Conservation (phyloP, 2,113 vertebrate species). For the Beaufortia kweichowensis region DNA sequence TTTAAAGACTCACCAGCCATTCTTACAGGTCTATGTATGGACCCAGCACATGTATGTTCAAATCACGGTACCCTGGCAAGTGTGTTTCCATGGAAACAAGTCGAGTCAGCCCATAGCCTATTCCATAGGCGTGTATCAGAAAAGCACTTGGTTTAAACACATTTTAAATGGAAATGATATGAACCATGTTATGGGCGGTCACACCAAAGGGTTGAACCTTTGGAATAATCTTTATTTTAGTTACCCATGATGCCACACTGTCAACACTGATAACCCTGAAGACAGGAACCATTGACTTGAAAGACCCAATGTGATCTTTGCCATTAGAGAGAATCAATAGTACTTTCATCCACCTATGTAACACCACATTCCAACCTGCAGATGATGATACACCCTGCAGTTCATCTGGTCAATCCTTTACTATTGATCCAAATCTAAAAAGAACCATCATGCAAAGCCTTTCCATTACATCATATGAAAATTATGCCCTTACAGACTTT, state of each 20-base stretch:
- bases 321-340: neutral
- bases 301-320: slow-evolving; percentile 8
- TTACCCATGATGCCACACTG: slow-evolving; percentile 4
- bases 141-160: slow-evolving; percentile 13
- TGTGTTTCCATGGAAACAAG: slow-evolving; percentile 74
- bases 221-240: slow-evolving; percentile 17
- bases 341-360: slow-evolving; percentile 22
- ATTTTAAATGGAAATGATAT: slow-evolving; percentile 39
- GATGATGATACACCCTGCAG: neutral
- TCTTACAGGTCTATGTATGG: slow-evolving; percentile 26
- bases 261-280: neutral
- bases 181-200: neutral
- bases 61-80: slow-evolving; percentile 58
- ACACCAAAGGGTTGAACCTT: neutral
- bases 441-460: neutral
- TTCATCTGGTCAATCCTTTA: neutral
- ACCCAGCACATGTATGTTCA: slow-evolving; percentile 46
- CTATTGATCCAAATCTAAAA: neutral
- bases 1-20: slow-evolving; percentile 2
- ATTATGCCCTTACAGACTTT: no score
- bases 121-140: slow-evolving; percentile 29
- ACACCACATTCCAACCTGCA: neutral
- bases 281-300: neutral
- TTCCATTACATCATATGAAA: neutral
- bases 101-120: slow-evolving; percentile 53